phyloP scores from a whole-genome alignment of 2,797 vertebrate genomes.

The Catostomus latipinnis region DNA sequence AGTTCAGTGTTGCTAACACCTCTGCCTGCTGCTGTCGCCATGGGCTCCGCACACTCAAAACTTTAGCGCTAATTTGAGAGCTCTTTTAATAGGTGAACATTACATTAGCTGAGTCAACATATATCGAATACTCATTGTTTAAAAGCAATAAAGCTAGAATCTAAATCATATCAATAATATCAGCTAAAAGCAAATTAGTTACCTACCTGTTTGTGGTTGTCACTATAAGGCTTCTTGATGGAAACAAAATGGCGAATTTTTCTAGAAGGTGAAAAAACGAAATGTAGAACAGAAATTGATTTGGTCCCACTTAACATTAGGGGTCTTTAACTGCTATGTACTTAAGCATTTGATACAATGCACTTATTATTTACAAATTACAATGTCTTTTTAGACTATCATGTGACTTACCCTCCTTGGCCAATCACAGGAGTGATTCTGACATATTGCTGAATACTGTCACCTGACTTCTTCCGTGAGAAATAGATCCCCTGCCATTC shows the following conservation, averaged over 20 bases:
- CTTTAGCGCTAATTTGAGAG: constrained; percentile 23
- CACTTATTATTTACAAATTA: no score
- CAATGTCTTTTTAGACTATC: no score
- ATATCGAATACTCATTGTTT: no score
- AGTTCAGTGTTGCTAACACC: constrained; percentile 65
- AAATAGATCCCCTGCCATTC: constrained; percentile 97
- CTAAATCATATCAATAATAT: no score
- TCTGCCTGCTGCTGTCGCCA: background rate
- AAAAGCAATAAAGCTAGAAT: no score
- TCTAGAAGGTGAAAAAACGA: constrained; percentile 72
- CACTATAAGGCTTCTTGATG: constrained; percentile 89
- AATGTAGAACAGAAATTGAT: background rate
- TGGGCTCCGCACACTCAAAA: background rate
- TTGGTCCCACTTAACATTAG: no score
- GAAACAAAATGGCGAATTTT: constrained; percentile 96
- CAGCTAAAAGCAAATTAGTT: background rate
- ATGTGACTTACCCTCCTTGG: constrained; percentile 90
- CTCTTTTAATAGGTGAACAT: constrained; percentile 29
- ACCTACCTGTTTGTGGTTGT: constrained; percentile 91
- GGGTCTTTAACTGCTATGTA: no score
- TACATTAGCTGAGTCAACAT: background rate
- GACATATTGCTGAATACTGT: constrained; percentile 92
- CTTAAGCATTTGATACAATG: no score
- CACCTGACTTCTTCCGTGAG: constrained; percentile 90
- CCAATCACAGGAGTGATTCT: constrained; percentile 92